Evolutionary conservation across 2,888 invertebrate species (phyloP), one percentile per base, ranked within the genome.

Genomic region (Darwinula stevensoni): DNA sequence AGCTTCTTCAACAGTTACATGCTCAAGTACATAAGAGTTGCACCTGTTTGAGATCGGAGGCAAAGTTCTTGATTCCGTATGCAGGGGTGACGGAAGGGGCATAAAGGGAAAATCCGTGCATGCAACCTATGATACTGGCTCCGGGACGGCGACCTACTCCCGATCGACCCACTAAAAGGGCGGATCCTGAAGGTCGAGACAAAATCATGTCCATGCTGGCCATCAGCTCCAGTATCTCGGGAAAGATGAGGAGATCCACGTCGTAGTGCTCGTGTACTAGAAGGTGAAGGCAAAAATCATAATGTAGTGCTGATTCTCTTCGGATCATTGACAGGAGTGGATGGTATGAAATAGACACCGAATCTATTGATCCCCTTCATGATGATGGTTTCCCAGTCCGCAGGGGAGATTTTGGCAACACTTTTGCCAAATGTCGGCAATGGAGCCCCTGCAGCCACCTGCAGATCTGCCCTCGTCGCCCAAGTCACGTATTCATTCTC

Each of bases 121-220:
- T 56, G 31, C 70, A 62, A 5, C 75, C 65, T 1, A 67, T 61
- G 4, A 80, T 55, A 39, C 63, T 64, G 1, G 78, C 61, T 1
- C 78, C 70, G 9, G 73, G 68, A 43, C 74, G 61, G 22, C 84
- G 60, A 1, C 86, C 78, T 31, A 64, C 63, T 28, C 84, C 88
- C 17, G 72, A 64, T 39, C 66, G 58, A 1, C 78, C 80, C 39
- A 71, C 63, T 38, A 74, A 51, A 26, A 72, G 56, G n/a, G 66
- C 45, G 17, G 68, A 61, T 0, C 69, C 68, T 9, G 62, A 58
- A 3, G 61, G 56, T 32, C 55, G 50, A 5, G 63, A 59, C 22
- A 74, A 47, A 1, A 62, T 57, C 36, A 68, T 58, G 36, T 68
- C 65, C 28, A 70, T 53, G 38, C 58, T 54, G 0, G 69, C 58